Base-by-base conservation (phyloP, 1,140 invertebrate genomes). In the Ceratosolen fusciceps region DNA sequence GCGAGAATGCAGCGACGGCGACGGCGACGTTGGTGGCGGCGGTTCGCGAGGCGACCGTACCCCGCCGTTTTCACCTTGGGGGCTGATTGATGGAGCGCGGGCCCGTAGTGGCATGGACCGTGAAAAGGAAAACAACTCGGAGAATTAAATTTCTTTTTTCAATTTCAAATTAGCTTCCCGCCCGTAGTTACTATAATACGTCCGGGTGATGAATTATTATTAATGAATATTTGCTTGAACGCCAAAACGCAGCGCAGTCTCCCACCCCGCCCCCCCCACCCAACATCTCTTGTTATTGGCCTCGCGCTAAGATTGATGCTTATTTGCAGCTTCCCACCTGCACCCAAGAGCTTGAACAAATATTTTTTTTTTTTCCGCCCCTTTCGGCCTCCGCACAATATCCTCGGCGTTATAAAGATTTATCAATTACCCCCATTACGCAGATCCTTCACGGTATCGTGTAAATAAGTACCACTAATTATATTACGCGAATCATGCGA, bases 191-290 rank as follows among this genome's bases (percentile, higher is more conserved):
- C 19, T 52, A n/a, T 52, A 52, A n/a, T 47, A 5, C 31, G 12
- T 16, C n/a, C 1, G 47, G 65, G 47, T 70, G 74, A 77, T 77
- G 74, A 77, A 77, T 77, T 77, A 77, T 77, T 68, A 77, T 77
- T 77, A 77, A 77, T 77, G 62, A 77, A 54, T 19, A 34, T 19
- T 12, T 29, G 14, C 19, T 52, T 34, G 14, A n/a, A 16, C 43
- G 67, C 39, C 26, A 67, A n/a, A n/a, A n/a, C n/a, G n/a, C n/a
- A n/a, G 19, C 21, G 34, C n/a, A 43, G 34, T 24, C 39, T 67
- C 49, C 47, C 19, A n/a, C n/a, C n/a, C n/a, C n/a, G n/a, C n/a
- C n/a, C n/a, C n/a, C n/a, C n/a, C n/a, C n/a, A n/a, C n/a, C n/a
- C n/a, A n/a, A n/a, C n/a, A n/a, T n/a, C n/a, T 24, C 16, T 56